A percentile compares a stretch with the other conserved stretches of the same genome.
phyloP scores from a whole-genome alignment of 1,140 invertebrate species.

The Diplogasteroides magnus region DNA sequence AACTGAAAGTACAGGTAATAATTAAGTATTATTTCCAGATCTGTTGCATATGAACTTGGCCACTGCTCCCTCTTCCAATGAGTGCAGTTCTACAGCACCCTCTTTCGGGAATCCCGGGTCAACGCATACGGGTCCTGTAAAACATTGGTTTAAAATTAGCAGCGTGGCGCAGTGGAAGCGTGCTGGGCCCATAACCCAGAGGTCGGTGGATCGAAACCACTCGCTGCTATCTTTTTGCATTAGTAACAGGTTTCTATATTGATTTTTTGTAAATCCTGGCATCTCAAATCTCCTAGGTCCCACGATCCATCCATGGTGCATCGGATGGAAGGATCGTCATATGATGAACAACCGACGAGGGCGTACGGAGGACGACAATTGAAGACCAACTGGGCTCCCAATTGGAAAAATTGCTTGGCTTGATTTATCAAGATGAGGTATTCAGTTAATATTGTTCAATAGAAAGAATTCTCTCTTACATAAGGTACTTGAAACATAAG shows the following conservation, averaged over 20 bases:
- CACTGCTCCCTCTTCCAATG: conserved; percentile 84
- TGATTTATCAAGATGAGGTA: too few relatives aligned
- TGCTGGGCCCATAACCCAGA: conserved; percentile 93
- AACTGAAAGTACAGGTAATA: too few relatives aligned
- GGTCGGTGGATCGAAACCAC: conserved; percentile 87
- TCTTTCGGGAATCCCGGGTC: conserved; percentile 88
- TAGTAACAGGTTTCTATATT: too few relatives aligned
- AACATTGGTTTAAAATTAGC: too few relatives aligned
- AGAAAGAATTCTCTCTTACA: too few relatives aligned
- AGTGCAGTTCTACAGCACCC: conserved; percentile 77
- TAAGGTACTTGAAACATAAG: too few relatives aligned
- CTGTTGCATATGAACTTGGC: conserved; percentile 81
- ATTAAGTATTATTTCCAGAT: too few relatives aligned
- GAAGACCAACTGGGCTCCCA: conserved; percentile 73
- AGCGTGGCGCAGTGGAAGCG: conserved; percentile 93
- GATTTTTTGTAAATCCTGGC: too few relatives aligned
- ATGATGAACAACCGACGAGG: conserved; percentile 80
- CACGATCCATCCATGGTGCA: conserved; percentile 86
- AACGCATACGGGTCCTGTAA: conserved; percentile 82
- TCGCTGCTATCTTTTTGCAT: too few relatives aligned
- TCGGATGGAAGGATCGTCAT: conserved; percentile 81
- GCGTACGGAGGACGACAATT: conserved; percentile 92
- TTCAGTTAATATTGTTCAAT: conserved; percentile 77
- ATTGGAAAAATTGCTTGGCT: too few relatives aligned
- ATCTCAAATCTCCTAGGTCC: conserved; percentile 91